A percentile compares a stretch with the other conserved stretches of the same genome.
Conservation (phyloP, 1,140 invertebrate genomes). For the Drosophila willistoni region DNA sequence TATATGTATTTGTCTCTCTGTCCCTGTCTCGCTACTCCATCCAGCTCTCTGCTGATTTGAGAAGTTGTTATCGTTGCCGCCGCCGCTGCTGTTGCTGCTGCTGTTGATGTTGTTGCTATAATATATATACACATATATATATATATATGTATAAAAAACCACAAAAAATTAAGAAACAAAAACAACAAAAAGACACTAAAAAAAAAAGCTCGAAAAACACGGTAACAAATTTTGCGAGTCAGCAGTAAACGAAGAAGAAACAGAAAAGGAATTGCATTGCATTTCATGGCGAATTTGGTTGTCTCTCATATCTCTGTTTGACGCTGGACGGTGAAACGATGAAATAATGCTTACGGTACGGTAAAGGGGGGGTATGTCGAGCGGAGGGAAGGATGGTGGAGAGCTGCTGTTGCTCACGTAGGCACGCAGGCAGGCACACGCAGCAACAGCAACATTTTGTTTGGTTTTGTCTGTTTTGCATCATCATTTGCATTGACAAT, state of each 20-base stretch:
- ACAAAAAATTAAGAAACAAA: conserved; percentile 50
- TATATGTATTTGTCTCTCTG: neutral
- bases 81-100: conserved; percentile 29
- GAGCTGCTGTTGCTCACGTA: conserved; percentile 61
- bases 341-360: neutral
- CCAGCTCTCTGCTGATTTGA: conserved; percentile 48
- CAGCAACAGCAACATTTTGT: conserved; percentile 12
- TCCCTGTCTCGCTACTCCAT: conserved; percentile 30
- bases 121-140: conserved; percentile 20
- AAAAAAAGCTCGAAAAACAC: conserved; percentile 65
- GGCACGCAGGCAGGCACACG: conserved; percentile 36
- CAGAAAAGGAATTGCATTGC: conserved; percentile 78
- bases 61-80: conserved; percentile 78
- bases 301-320: conserved; percentile 47
- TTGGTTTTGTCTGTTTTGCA: conserved; percentile 40
- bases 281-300: conserved; percentile 72
- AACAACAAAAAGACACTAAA: conserved; percentile 48
- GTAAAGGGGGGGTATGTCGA: neutral
- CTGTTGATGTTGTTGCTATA: conserved; percentile 38
- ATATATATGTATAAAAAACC: conserved; percentile 3
- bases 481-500: conserved; percentile 41
- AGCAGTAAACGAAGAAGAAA: conserved; percentile 62
- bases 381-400: neutral
- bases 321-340: conserved; percentile 22
- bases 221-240: conserved; percentile 75